phyloP scores from a whole-genome alignment of 2,888 invertebrate genomes.

The Deilephila porcellus region DNA sequence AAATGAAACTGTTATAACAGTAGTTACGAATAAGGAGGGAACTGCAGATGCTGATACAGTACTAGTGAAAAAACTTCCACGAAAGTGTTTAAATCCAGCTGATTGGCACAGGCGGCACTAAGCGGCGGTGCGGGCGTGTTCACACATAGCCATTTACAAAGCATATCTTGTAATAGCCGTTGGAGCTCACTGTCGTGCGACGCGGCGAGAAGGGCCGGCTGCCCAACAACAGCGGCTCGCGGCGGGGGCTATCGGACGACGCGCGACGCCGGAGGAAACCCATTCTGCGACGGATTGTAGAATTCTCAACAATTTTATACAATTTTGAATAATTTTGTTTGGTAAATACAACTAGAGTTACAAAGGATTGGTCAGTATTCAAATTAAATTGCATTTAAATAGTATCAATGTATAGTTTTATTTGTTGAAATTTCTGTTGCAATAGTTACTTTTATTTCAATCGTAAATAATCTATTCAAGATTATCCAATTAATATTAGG shows the following conservation, averaged over 20 bases:
- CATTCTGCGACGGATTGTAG: constrained; percentile 64
- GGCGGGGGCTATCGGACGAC: constrained; percentile 83
- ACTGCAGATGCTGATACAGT: constrained; percentile 11
- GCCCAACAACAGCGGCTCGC: constrained; percentile 73
- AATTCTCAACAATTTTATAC: too few relatives aligned
- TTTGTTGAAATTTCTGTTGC: too few relatives aligned
- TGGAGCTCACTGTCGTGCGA: constrained; percentile 84
- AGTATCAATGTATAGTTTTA: too few relatives aligned
- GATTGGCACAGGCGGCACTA: constrained; percentile 59
- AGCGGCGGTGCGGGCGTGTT: constrained; percentile 64
- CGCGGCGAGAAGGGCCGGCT: constrained; percentile 83
- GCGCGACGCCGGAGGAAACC: constrained; percentile 82
- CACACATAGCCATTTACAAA: constrained; percentile 85
- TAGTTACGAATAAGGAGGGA: constrained; percentile 1
- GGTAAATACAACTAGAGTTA: too few relatives aligned
- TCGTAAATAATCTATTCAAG: too few relatives aligned
- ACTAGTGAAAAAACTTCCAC: constrained; percentile 49
- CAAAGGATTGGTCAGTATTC: too few relatives aligned
- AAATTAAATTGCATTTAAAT: too few relatives aligned
- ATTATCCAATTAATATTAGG: too few relatives aligned
- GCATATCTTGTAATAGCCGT: constrained; percentile 85
- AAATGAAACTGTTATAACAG: not conserved
- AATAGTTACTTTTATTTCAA: too few relatives aligned
- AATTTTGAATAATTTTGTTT: too few relatives aligned
- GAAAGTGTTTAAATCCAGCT: constrained; percentile 69